Conservation (phyloP, 2,888 invertebrate genomes). For the Aphidius colemani region DNA sequence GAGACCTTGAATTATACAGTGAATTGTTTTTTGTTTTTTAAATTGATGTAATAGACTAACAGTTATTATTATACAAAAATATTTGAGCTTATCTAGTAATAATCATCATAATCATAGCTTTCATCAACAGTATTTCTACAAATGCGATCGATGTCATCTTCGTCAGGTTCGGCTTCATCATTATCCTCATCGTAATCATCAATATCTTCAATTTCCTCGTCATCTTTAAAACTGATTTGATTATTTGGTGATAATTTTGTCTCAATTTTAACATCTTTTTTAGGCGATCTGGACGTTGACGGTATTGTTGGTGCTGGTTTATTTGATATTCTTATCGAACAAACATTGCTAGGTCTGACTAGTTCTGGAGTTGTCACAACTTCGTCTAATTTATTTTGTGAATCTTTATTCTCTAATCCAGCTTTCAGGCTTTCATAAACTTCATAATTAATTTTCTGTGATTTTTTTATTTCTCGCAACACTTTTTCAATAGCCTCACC, state of each 20-base stretch:
- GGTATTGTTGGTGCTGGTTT: conserved; percentile 16
- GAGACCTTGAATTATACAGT: too few species aligned
- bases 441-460: conserved; percentile 97
- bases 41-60: too few species aligned
- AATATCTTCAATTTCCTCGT: conserved; percentile 49
- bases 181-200: conserved; percentile 46
- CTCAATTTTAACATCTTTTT: conserved; percentile 21
- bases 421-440: conserved; percentile 82
- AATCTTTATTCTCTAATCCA: conserved; percentile 29
- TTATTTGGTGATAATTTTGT: neutral
- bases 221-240: conserved; percentile 43
- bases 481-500: conserved; percentile 94
- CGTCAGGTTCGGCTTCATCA: conserved; percentile 40
- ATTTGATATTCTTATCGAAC: conserved; percentile 6
- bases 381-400: conserved; percentile 32
- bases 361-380: conserved; percentile 21
- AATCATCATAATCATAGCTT: conserved; percentile 69
- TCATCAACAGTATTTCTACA: conserved; percentile 67
- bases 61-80: too few species aligned
- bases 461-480: conserved; percentile 93
- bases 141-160: conserved; percentile 52
- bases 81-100: too few species aligned
- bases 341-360: conserved; percentile 20
- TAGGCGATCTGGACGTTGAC: conserved; percentile 18
- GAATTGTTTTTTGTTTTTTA: too few species aligned